Conservation (phyloP, 2,113 vertebrate species). For the Bothrops jararaca region DNA sequence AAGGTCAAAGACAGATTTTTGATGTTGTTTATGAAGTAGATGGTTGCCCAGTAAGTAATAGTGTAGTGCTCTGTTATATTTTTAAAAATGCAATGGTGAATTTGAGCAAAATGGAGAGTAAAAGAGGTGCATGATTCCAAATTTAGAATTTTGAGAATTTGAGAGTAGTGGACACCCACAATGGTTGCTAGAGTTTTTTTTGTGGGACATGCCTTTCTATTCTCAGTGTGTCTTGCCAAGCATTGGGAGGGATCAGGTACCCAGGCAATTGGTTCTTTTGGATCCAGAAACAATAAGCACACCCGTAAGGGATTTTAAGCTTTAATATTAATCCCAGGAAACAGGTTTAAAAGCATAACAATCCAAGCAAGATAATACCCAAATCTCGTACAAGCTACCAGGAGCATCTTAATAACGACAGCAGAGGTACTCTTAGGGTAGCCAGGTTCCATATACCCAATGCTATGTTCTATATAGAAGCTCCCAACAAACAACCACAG, state of each 20-base stretch:
- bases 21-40: slow-evolving; percentile 98
- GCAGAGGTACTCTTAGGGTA: background rate
- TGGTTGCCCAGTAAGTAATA: slow-evolving; percentile 90
- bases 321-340: background rate
- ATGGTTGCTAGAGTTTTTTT: background rate
- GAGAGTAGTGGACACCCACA: background rate
- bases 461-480: background rate
- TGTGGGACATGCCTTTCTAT: background rate
- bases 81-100: background rate
- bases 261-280: background rate
- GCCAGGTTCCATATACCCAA: background rate
- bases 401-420: background rate
- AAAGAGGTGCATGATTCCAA: background rate
- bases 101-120: background rate
- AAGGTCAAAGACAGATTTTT: slow-evolving; percentile 97
- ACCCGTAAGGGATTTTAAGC: background rate
- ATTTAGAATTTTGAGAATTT: background rate
- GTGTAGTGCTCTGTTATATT: background rate
- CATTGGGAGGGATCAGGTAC: background rate
- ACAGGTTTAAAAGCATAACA: background rate
- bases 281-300: background rate
- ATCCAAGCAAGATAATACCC: background rate
- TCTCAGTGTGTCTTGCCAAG: background rate
- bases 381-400: background rate
- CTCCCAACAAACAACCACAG: background rate